Evolutionary conservation across 2,888 invertebrate genomes (phyloP).

Genomic region (Octonoba sinensis): DNA sequence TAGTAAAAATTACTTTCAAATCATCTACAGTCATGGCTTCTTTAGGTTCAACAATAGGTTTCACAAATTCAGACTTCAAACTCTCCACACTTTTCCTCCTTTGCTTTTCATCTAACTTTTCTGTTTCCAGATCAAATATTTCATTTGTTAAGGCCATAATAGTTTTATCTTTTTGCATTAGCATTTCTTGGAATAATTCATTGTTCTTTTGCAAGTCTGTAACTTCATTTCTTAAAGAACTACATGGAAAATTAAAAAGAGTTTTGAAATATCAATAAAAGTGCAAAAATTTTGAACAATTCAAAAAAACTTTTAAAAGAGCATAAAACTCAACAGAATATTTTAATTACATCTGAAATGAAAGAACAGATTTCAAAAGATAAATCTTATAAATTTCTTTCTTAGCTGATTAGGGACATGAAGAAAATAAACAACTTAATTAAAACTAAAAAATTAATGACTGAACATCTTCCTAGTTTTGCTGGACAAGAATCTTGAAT

Average conservation of each 20-base stretch:
- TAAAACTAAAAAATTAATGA: neutral
- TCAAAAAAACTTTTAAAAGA: neutral
- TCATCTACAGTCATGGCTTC: constrained; percentile 39
- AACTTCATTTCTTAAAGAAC: constrained; percentile 34
- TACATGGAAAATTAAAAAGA: constrained; percentile 9
- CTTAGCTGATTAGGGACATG: neutral
- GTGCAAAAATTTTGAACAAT: neutral
- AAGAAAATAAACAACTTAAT: neutral
- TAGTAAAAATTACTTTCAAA: constrained; percentile 24
- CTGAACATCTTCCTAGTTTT: neutral
- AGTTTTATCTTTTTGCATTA: constrained; percentile 71
- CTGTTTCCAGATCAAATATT: constrained; percentile 69
- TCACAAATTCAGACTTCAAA: neutral
- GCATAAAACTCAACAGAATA: neutral
- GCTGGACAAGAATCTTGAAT: too few species aligned
- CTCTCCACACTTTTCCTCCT: constrained; percentile 1
- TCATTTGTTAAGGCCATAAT: constrained; percentile 71
- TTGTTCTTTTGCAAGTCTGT: constrained; percentile 68
- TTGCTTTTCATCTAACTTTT: constrained; percentile 42
- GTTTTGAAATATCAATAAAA: constrained; percentile 8
- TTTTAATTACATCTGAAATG: neutral
- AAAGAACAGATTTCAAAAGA: neutral
- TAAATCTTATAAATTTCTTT: neutral
- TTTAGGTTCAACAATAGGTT: constrained; percentile 18
- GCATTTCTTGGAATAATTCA: constrained; percentile 70